phyloP scores from a whole-genome alignment of 2,113 vertebrate species.

The Cyanoramphus novaezelandiae region DNA sequence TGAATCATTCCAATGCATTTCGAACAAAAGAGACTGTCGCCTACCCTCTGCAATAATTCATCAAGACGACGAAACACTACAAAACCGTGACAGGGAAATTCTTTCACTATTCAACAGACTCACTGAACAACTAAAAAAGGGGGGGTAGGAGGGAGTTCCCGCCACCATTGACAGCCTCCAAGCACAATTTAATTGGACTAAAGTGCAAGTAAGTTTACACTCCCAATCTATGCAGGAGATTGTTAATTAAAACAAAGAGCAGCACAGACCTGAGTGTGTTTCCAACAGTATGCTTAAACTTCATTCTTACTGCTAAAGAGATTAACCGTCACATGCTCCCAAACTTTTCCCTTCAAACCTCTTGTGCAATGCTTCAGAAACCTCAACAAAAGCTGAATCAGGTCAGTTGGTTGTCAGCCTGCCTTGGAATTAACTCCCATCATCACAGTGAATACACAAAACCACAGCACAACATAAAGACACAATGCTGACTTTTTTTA shows the following conservation, averaged over 20 bases:
- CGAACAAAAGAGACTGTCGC: not conserved
- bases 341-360: conserved; percentile 19
- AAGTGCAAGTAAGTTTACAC: conserved; percentile 68
- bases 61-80: not conserved
- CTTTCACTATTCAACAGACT: conserved; percentile 57
- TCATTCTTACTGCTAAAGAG: conserved; percentile 61
- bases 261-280: conserved; percentile 46
- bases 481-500: not conserved
- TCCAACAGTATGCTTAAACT: conserved; percentile 54
- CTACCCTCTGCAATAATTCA: conserved; percentile 23
- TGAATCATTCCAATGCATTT: conserved; percentile 65
- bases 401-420: conserved; percentile 1
- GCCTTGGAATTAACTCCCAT: not conserved
- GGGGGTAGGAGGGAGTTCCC: not conserved
- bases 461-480: not conserved
- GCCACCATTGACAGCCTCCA: not conserved
- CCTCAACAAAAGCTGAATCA: conserved; percentile 10
- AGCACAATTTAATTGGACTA: conserved; percentile 61
- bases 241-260: conserved; percentile 75
- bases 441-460: not conserved
- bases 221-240: conserved; percentile 39
- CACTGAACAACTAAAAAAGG: conserved; percentile 7
- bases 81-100: conserved; percentile 35
- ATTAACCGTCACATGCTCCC: conserved; percentile 71
- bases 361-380: conserved; percentile 34